These are phyloP conservation scores for Falcunculus frontatus DNA, from an alignment of 2,113 vertebrate species.

Conservation along the genomic window DNA sequence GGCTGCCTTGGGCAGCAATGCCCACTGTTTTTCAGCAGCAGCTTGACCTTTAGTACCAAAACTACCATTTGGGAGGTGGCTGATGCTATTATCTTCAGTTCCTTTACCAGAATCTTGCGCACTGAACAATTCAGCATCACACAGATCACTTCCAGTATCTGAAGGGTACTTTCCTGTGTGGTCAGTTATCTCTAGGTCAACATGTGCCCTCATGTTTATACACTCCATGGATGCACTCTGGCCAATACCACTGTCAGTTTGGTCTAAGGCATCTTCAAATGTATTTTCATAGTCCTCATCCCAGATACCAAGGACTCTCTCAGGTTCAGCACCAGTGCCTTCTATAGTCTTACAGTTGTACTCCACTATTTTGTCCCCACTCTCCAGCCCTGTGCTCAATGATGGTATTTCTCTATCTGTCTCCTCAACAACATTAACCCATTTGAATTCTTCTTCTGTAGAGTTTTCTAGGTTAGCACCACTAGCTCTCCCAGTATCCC, in stretches of 20 bases:
- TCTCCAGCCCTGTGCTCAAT: neutral
- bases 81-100: neutral
- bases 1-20: neutral
- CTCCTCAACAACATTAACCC: neutral
- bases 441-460: conserved; percentile 1
- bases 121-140: neutral
- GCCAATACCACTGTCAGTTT: neutral
- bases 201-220: neutral
- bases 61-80: neutral
- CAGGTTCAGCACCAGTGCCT: neutral
- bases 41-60: neutral
- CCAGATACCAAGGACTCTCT: neutral
- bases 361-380: neutral
- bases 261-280: neutral
- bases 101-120: conserved; percentile 26
- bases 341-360: neutral
- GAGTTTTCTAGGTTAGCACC: neutral
- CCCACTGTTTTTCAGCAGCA: neutral
- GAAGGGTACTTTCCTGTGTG: neutral
- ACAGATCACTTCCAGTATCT: neutral
- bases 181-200: neutral
- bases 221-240: neutral
- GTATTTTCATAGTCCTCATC: neutral
- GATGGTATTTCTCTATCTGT: neutral
- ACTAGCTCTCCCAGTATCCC: neutral